Evolutionary conservation across 2,888 invertebrate species (phyloP).

Genomic region (Conops quadrifasciatus): DNA sequence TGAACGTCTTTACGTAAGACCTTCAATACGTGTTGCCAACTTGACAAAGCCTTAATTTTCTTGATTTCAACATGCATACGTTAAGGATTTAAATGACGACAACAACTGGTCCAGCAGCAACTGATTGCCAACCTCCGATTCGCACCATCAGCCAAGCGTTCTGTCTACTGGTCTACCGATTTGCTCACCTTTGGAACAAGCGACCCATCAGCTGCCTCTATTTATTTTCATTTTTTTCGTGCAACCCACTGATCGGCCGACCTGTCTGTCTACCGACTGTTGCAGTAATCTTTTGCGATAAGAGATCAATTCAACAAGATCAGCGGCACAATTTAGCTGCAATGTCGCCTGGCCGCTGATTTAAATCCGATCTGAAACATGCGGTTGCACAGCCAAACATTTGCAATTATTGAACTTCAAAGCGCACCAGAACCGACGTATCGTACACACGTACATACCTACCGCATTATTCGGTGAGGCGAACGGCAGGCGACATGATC

Average conservation of each 20-base stretch:
- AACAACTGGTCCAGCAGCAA: slow-evolving; percentile 8
- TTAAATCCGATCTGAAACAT: slow-evolving; percentile 64
- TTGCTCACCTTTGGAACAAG: neutral
- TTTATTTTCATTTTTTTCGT: slow-evolving; percentile 39
- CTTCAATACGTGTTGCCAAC: slow-evolving; percentile 12
- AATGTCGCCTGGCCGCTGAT: slow-evolving; percentile 56
- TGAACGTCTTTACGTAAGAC: slow-evolving; percentile 23
- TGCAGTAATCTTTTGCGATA: slow-evolving; percentile 54
- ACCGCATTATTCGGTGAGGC: slow-evolving; percentile 23
- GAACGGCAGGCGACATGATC: slow-evolving; percentile 26
- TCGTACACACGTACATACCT: neutral
- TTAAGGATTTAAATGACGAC: slow-evolving; percentile 28
- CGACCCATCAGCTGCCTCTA: neutral
- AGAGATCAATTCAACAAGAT: slow-evolving; percentile 55
- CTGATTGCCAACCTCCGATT: slow-evolving; percentile 23
- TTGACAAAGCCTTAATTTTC: slow-evolving; percentile 33
- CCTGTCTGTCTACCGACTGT: slow-evolving; percentile 50
- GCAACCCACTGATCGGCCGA: slow-evolving; percentile 59
- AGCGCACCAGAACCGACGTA: slow-evolving; percentile 41
- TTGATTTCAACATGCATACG: slow-evolving; percentile 30
- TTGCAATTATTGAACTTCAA: slow-evolving; percentile 64
- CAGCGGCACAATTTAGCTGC: slow-evolving; percentile 53
- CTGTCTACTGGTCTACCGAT: neutral
- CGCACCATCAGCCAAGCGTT: too few species aligned
- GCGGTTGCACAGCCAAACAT: slow-evolving; percentile 51